Conservation (phyloP, 2,113 vertebrate genomes). For the Cinclus cinclus region DNA sequence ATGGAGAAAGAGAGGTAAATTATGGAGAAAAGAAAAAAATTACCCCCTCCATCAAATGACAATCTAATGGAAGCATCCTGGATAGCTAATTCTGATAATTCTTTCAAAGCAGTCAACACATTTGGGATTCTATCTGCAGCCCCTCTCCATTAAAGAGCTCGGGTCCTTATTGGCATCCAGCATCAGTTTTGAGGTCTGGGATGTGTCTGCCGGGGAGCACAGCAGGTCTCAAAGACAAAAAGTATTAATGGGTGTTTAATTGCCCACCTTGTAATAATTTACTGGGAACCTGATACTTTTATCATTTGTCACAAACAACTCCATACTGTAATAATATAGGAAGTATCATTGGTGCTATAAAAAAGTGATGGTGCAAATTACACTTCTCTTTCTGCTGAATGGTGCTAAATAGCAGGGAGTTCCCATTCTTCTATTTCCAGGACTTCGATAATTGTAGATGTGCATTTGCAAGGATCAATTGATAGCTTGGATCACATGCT, state of each 20-base stretch:
- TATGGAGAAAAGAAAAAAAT: background rate
- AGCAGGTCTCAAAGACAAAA: background rate
- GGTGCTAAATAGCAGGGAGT: constrained; percentile 35
- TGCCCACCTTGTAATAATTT: constrained; percentile 31
- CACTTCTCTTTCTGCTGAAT: constrained; percentile 34
- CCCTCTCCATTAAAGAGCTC: background rate
- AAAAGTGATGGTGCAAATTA: constrained; percentile 57
- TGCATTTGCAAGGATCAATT: constrained; percentile 61
- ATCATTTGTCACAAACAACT: constrained; percentile 9
- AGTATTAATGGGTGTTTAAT: constrained; percentile 19
- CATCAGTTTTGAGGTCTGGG: background rate
- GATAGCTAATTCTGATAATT: background rate
- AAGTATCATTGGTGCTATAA: constrained; percentile 24
- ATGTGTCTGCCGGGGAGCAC: background rate
- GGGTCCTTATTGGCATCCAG: accelerated
- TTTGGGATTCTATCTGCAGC: background rate
- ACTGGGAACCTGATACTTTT: constrained; percentile 16
- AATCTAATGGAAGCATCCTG: background rate
- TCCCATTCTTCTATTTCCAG: constrained; percentile 43
- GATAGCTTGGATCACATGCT: constrained; percentile 58
- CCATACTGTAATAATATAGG: background rate
- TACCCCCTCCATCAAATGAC: background rate
- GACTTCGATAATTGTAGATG: constrained; percentile 59
- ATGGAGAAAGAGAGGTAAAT: background rate
- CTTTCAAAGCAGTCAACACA: background rate